These are phyloP conservation scores for Temnothorax nylanderi DNA, from an alignment of 1,140 invertebrate genomes.

Conservation along the genomic window DNA sequence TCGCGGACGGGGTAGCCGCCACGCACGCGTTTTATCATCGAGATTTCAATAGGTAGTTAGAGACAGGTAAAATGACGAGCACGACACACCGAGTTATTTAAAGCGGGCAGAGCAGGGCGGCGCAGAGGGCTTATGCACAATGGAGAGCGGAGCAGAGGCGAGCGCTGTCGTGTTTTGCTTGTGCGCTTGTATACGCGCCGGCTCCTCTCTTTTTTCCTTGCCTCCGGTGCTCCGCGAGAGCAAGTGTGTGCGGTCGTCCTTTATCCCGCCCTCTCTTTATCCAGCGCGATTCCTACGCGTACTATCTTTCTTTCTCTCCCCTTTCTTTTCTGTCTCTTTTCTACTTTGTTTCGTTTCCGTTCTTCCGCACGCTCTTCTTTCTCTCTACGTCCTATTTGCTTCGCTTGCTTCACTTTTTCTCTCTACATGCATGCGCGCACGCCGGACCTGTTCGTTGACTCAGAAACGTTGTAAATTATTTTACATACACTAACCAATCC, in stretches of 20 bases:
- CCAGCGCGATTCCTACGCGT: constrained; percentile 28
- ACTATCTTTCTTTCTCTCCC: constrained; percentile 2
- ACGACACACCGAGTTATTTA: constrained; percentile 56
- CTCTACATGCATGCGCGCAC: background rate
- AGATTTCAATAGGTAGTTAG: constrained; percentile 64
- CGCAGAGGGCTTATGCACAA: constrained; percentile 22
- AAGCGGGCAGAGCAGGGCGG: constrained; percentile 27
- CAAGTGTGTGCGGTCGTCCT: constrained; percentile 52
- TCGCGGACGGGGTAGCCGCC: background rate
- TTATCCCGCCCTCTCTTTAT: constrained; percentile 46
- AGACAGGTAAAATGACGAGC: constrained; percentile 59
- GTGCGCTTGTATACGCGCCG: background rate
- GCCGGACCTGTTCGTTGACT: constrained; percentile 31
- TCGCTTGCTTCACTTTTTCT: constrained; percentile 12
- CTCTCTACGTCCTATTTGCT: background rate
- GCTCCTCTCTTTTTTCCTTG: constrained; percentile 26
- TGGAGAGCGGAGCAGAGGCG: constrained; percentile 6
- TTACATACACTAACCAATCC: constrained; percentile 10
- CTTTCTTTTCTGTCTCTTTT: background rate
- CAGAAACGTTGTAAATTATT: constrained; percentile 54
- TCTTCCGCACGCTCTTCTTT: constrained; percentile 1
- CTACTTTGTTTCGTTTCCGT: constrained; percentile 34
- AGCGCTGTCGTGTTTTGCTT: constrained; percentile 33
- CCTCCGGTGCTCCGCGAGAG: constrained; percentile 23
- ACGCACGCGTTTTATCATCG: constrained; percentile 40